Base-by-base conservation (phyloP, 2,888 invertebrate species). In the Nemapogon koenigi region DNA sequence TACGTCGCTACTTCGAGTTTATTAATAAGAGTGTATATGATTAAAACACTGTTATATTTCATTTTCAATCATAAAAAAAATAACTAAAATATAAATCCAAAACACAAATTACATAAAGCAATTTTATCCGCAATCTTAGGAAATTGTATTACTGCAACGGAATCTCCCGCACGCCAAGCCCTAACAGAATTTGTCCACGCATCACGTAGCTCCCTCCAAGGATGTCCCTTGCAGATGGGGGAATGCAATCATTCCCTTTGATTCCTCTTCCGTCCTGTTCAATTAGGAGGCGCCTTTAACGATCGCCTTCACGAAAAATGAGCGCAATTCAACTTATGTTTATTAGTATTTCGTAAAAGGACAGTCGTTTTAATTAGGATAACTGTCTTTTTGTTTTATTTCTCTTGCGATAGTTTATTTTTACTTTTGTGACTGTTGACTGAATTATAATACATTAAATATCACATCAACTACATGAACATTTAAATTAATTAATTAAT, bases 211-310 rank as follows among this genome's bases (percentile, higher is more conserved):
- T 62, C 72, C 75, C 72, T 59, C 16, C 17, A 26, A 16, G 31
- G 53, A 53, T 53, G 57, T 57, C 69, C 75, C 75, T 64, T 61
- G 61, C 58, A 63, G 62, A 54, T 59, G 59, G 68, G 75, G 73
- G 73, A 69, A 65, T 61, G 65, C 66, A 68, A 75, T 73, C 71
- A 72, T 75, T 71, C 68, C 67, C 68, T 75, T 75, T 75, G 75
- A 76, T 73, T 75, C 58, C 59, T 67, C 60, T 67, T 63, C 68
- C 75, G 59, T 70, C 67, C 67, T 63, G 72, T 75, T 75, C 73
- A 78, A 78, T 78, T 76, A 78, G 69, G 57, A 71, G 67, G 65
- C 69, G 65, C 61, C 66, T 67, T 60, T 63, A 61, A 65, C 62
- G 49, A 53, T 49, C 61, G 63, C 59, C 61, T 66, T 59, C 54